Conservation (phyloP, 2,888 invertebrate genomes). For the Orthosia incerta region DNA sequence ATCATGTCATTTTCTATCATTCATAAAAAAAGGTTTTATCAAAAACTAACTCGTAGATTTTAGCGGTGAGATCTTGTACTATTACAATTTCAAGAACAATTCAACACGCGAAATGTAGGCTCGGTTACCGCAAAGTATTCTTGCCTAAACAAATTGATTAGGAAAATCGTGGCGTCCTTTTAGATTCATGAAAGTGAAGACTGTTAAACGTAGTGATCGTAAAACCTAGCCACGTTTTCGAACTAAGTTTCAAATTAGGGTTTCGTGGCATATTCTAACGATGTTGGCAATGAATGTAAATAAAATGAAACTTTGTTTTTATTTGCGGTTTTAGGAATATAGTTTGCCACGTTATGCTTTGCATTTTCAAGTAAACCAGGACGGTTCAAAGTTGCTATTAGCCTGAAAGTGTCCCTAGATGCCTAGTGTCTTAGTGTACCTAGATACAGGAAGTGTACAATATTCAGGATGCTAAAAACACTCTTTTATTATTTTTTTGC, state of each 20-base stretch:
- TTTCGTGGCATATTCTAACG: conserved; percentile 54
- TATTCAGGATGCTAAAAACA: background rate
- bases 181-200: conserved; percentile 43
- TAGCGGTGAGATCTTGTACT: too few species aligned
- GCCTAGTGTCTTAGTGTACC: background rate
- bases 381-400: background rate
- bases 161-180: conserved; percentile 48
- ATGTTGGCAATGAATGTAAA: conserved; percentile 55
- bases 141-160: conserved; percentile 56
- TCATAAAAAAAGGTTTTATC: too few species aligned
- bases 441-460: background rate
- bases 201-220: conserved; percentile 52
- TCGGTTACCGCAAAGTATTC: conserved; percentile 41
- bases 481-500: background rate
- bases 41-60: too few species aligned
- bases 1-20: too few species aligned
- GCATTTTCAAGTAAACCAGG: background rate
- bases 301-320: conserved; percentile 53
- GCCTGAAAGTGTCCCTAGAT: background rate
- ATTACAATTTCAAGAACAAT: conserved; percentile 56
- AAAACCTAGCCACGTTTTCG: conserved; percentile 62
- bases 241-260: conserved; percentile 64
- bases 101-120: conserved; percentile 60
- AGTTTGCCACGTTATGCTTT: conserved; percentile 17
- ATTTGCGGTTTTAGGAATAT: conserved; percentile 47